Evolutionary conservation across 1,140 invertebrate species (phyloP), one percentile per base, ranked within the genome.

Genomic region (Gonioctena quinquepunctata): DNA sequence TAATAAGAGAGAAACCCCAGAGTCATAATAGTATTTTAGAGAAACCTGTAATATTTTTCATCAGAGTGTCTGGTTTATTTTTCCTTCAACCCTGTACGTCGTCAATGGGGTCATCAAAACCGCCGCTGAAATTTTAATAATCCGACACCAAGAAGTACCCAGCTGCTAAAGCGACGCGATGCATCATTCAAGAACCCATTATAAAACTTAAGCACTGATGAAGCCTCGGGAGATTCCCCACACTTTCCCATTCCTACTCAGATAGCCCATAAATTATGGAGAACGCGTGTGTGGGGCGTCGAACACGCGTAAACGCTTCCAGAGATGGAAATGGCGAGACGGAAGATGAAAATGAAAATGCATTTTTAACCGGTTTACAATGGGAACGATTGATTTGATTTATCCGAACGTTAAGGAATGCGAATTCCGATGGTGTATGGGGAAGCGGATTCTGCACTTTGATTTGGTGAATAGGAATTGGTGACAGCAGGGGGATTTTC

Each of bases 71-170:
- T 22, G 22, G 13, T 21, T 28, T 49, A 49, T 28, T 49, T 42
- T 13, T 16, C 19, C 59, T 4, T 18, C 19, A 22, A 42, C 63
- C 22, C 27, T 28, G 27, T 42, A 42, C 16, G 16, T 42, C 1
- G 8, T 42, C 61, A 67, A 66, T 69, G 74, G 70, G 71, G 69
- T 72, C 72, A 69, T 76, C 69, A 70, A 71, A 76, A 65, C 71
- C 67, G 64, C 25, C 65, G 61, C 48, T 77, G 69, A 77, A 77
- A 74, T 77, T 77, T 76, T 77, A 77, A 77, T 77, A 77, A 76
- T 74, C 69, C 19, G 71, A 69, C 69, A 75, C 73, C 66, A 69
- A 63, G 64, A 33, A 52, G 56, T 49, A 61, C 33, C 33, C 33
- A 42, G 33, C 33, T 42, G 33, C 11, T 42, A 42, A 42, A 42